Evolutionary conservation across 2,113 vertebrate species (phyloP), one percentile per base, ranked within the genome.

Genomic region (Chamaetylas fuelleborni): DNA sequence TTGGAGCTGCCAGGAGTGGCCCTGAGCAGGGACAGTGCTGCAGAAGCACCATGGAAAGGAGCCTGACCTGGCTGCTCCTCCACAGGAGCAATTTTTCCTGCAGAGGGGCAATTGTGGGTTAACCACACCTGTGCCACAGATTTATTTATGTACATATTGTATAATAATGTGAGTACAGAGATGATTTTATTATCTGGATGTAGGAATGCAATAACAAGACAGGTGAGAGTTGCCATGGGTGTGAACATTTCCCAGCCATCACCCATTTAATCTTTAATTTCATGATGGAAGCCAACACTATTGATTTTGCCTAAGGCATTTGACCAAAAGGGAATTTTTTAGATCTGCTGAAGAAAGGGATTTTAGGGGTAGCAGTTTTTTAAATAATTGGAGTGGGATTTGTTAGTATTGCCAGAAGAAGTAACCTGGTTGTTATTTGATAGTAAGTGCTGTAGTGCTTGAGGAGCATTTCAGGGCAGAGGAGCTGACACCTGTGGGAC

Each of bases 121-220:
- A 71, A 15, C 0, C 7, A 12, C 38, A 26, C 0, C 3, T 4
- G 24, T 31, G 53, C 36, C n/a, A 15, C 22, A 2, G 43, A 33
- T 57, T 9, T 45, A 22, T n/a, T 61, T 34, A 12, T 24, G 23
- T 24, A 48, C 47, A 13, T 25, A 50, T 74, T 23, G 20, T 5
- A 47, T 47, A 47, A 47, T 22, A 6, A 47, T 47, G 45, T 47
- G 12, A 47, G 9, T 23, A 12, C 20, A 47, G 45, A 47, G 20
- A 12, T 47, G 45, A 22, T 86, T 79, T 58, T 8, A 12, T 47
- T 23, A 6, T 9, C 22, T 47, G 9, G 45, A 23, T 47, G 45
- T 6, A 23, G 20, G 5, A 47, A 47, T 47, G 45, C 45, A 47
- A 19, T 22, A 47, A 20, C 45, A 23, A 47, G 20, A 47, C 45